Evolutionary conservation across 2,797 vertebrate genomes (phyloP), one percentile per base, ranked within the genome.

Genomic region (Chiloscyllium punctatum): DNA sequence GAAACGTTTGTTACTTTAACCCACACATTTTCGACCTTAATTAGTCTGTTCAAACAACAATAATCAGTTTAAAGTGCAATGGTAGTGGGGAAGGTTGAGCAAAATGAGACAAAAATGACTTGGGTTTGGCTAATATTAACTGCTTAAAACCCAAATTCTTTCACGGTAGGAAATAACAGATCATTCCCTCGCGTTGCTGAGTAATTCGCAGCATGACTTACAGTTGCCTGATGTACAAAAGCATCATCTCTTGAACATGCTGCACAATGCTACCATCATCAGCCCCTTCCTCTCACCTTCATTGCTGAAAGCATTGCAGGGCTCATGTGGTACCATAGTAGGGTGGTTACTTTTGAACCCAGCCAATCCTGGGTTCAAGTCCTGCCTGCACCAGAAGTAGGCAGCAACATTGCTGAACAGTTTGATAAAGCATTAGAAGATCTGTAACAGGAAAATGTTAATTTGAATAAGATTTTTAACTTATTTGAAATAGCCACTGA

Each of bases 31-130:
- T 57, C 95, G 71, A 53, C 7, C 42, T 95, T 95, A 95, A 95
- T 95, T 95, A 57, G 69, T 51, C 94, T 95, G 71, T 57, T 74
- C 94, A 95, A 74, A 95, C 42, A 33, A 69, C 71, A 74, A n/a
- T 77, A 77, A 77, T 68, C 13, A 11, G 33, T n/a, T 94, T 94
- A 51, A 74, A 74, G 51, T 48, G 25, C 37, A 94, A 74, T 33
- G 51, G 25, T 74, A 30, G 21, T 4, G 37, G 33, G 92, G 68
- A 69, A 48, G 51, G 92, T 94, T 72, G 51, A 66, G 37, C 53
- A 91, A 37, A 62, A 16, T 37, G 13, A 62, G 18, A 66, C 15
- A 33, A 90, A 90, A 90, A 90, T 2, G 30, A 33, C 13, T 66
- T 25, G 53, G 33, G 62, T 90, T 66, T 62, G 90, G 3, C 90